Evolutionary conservation across 1,140 invertebrate genomes (phyloP).

Genomic region (Musca domestica): DNA sequence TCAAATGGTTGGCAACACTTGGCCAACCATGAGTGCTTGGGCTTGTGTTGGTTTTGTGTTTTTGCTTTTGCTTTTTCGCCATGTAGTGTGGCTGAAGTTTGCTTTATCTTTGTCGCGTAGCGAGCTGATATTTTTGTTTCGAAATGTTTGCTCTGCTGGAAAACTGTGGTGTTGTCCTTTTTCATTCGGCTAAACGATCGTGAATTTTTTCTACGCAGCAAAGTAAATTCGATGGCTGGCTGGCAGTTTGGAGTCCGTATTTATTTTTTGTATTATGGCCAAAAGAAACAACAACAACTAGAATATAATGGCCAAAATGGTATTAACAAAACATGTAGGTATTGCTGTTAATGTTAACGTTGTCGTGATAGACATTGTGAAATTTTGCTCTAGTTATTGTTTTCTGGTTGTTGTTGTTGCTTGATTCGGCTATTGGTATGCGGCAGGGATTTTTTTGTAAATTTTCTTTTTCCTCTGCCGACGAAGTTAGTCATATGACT

Average conservation of each 20-base stretch:
- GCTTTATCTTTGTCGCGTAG: background rate
- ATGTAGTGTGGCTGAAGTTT: background rate
- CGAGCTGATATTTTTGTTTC: background rate
- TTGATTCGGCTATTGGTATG: no score
- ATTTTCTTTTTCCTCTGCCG: no score
- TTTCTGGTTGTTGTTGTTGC: no score
- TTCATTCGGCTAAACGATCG: background rate
- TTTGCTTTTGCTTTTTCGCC: background rate
- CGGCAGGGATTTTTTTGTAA: no score
- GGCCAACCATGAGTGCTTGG: background rate
- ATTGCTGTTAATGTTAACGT: no score
- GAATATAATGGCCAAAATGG: background rate
- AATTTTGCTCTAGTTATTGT: no score
- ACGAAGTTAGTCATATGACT: no score
- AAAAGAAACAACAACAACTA: no score
- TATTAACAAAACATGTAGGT: background rate
- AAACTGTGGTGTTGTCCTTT: slow-evolving; percentile 23
- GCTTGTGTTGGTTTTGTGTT: background rate
- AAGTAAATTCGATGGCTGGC: background rate
- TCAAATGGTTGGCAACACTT: background rate
- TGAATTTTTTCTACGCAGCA: background rate
- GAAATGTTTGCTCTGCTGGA: background rate
- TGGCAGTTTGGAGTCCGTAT: background rate
- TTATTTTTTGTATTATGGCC: slow-evolving; percentile 13
- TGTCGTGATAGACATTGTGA: no score